Percentiles rank a stretch among this genome's conserved stretches.
Conservation (phyloP, 92 coral and sea anemone genomes). For the Heteractis magnifica region DNA sequence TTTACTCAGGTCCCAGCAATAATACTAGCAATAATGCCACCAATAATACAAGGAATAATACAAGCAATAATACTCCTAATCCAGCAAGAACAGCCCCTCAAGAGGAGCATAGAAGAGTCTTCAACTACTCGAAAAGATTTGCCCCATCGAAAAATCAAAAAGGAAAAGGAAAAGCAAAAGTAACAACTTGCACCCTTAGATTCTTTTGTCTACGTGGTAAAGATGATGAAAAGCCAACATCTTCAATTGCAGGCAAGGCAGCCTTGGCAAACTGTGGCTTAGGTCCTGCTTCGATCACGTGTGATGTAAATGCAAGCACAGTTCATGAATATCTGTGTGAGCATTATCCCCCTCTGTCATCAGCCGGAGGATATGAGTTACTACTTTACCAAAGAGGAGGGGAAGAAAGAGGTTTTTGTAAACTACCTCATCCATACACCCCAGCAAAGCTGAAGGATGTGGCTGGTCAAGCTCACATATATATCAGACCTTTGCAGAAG, state of each 20-base stretch:
- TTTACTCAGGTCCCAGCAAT: too few relatives aligned
- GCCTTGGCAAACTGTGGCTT: slow-evolving; percentile 37
- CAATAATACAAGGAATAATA: too few relatives aligned
- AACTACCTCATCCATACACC: slow-evolving; percentile 20
- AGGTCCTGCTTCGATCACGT: slow-evolving; percentile 39
- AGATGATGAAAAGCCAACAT: slow-evolving; percentile 22
- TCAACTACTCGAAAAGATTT: too few relatives aligned
- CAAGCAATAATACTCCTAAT: too few relatives aligned
- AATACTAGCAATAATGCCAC: too few relatives aligned
- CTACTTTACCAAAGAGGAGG: slow-evolving; percentile 43
- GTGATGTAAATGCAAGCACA: slow-evolving; percentile 26
- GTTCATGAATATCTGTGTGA: slow-evolving; percentile 26
- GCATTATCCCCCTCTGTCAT: slow-evolving; percentile 30
- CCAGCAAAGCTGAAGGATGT: slow-evolving; percentile 42
- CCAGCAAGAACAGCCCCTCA: too few relatives aligned
- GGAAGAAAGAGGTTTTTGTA: slow-evolving; percentile 33
- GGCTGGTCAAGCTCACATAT: slow-evolving; percentile 35
- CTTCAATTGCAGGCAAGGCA: too few relatives aligned
- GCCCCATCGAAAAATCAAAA: too few relatives aligned
- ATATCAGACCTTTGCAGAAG: slow-evolving; percentile 32
- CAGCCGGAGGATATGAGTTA: slow-evolving; percentile 45
- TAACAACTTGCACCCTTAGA: slow-evolving; percentile 38
- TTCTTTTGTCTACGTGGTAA: slow-evolving; percentile 29
- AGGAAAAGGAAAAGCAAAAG: neutral
- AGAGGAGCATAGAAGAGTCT: too few relatives aligned